Conservation (phyloP, 2,888 invertebrate species). For the Theretra japonica region DNA sequence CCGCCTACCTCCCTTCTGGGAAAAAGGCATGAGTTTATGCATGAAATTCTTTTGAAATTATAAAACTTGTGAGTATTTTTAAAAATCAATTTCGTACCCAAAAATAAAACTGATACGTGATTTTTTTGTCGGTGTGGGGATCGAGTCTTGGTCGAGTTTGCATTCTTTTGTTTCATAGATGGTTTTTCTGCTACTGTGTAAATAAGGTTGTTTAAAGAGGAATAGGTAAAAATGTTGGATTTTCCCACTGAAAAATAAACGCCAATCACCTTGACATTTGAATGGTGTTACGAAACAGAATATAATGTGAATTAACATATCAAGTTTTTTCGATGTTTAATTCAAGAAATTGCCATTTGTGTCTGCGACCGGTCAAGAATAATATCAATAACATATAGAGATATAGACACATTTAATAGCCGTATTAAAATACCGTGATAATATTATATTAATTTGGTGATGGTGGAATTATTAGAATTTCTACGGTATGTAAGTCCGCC, state of each 20-base stretch:
- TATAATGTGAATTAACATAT: not conserved
- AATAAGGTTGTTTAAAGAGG: not conserved
- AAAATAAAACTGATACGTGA: no score
- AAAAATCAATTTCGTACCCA: no score
- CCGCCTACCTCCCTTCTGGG: no score
- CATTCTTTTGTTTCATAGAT: no score
- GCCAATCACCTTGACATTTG: not conserved
- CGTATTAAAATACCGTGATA: no score
- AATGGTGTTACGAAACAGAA: slow-evolving; percentile 1
- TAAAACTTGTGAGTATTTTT: no score
- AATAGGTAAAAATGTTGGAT: not conserved
- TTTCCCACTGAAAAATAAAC: not conserved
- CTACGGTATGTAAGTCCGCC: no score
- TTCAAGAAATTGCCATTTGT: slow-evolving; percentile 11
- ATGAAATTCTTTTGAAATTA: no score
- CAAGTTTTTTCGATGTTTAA: slow-evolving; percentile 9
- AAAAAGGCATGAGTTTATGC: no score
- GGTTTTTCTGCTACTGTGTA: not conserved
- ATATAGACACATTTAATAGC: not conserved
- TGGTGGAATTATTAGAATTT: no score
- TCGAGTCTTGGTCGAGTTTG: no score
- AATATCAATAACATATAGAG: not conserved
- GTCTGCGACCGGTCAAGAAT: not conserved
- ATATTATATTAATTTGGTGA: not conserved
- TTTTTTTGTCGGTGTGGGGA: no score